Evolutionary conservation across 2,888 invertebrate genomes (phyloP).

Genomic region (Ennomos erosarius): DNA sequence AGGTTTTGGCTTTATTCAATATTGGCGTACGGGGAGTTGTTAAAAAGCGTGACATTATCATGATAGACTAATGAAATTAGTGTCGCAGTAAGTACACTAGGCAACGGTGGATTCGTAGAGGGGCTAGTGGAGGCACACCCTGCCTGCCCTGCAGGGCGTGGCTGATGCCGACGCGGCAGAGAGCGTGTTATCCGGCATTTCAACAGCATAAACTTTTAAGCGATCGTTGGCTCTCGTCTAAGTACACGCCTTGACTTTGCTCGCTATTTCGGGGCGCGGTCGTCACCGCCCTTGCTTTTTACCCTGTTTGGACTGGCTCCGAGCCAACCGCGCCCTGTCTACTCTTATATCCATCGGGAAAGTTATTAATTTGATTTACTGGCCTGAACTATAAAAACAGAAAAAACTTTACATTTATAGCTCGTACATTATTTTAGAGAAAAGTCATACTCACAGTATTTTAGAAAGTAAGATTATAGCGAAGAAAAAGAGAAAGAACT

Average conservation of each 20-base stretch:
- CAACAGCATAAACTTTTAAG: constrained; percentile 43
- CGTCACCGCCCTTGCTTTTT: constrained; percentile 79
- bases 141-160: constrained; percentile 50
- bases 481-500: constrained; percentile 19
- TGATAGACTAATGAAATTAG: constrained; percentile 49
- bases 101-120: constrained; percentile 45
- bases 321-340: constrained; percentile 74
- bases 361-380: constrained; percentile 59
- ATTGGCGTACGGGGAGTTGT: constrained; percentile 24
- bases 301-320: constrained; percentile 81
- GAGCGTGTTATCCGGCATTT: constrained; percentile 34
- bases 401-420: constrained; percentile 21
- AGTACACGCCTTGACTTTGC: constrained; percentile 81
- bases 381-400: constrained; percentile 18
- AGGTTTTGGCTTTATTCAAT: constrained; percentile 21
- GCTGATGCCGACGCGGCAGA: constrained; percentile 29
- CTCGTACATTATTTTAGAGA: constrained; percentile 19
- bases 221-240: constrained; percentile 50
- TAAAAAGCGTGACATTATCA: constrained; percentile 28
- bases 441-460: constrained; percentile 18
- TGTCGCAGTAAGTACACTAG: constrained; percentile 45
- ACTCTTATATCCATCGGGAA: constrained; percentile 59
- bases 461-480: constrained; percentile 31
- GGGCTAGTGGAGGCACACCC: constrained; percentile 46
- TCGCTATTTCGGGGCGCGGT: constrained; percentile 81